phyloP scores from a whole-genome alignment of 1,140 invertebrate genomes.

The Asbolus verrucosus region DNA sequence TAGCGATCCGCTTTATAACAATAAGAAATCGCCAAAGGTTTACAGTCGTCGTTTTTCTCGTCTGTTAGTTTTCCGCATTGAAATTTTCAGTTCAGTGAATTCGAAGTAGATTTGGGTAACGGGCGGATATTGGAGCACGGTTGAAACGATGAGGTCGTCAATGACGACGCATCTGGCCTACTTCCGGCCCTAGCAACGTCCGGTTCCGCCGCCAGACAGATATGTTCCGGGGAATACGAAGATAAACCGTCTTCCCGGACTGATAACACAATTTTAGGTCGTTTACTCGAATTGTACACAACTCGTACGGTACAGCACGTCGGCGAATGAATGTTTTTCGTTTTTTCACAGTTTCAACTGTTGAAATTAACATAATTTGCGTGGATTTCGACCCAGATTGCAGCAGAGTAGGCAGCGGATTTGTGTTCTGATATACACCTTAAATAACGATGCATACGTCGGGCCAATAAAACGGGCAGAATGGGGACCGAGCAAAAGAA shows the following conservation, averaged over 20 bases:
- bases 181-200: slow-evolving; percentile 35
- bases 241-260: slow-evolving; percentile 25
- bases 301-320: neutral
- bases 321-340: neutral
- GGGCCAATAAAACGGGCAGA: too few species aligned
- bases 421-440: too few species aligned
- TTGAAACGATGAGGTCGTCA: slow-evolving; percentile 21
- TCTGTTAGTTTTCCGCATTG: slow-evolving; percentile 1
- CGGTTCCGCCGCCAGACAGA: slow-evolving; percentile 30
- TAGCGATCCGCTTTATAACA: neutral
- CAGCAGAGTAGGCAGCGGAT: neutral
- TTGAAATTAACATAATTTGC: slow-evolving; percentile 40
- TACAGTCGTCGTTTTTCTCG: neutral
- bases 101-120: slow-evolving; percentile 5
- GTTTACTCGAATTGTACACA: neutral
- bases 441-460: too few species aligned
- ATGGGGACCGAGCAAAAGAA: too few species aligned
- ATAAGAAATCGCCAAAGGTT: neutral
- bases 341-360: neutral
- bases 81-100: slow-evolving; percentile 8
- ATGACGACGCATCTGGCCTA: slow-evolving; percentile 33
- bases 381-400: slow-evolving; percentile 36
- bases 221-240: slow-evolving; percentile 34
- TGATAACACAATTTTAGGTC: slow-evolving; percentile 38
- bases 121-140: slow-evolving; percentile 2